Conservation (phyloP, 2,113 vertebrate genomes). For the Puma concolor region DNA sequence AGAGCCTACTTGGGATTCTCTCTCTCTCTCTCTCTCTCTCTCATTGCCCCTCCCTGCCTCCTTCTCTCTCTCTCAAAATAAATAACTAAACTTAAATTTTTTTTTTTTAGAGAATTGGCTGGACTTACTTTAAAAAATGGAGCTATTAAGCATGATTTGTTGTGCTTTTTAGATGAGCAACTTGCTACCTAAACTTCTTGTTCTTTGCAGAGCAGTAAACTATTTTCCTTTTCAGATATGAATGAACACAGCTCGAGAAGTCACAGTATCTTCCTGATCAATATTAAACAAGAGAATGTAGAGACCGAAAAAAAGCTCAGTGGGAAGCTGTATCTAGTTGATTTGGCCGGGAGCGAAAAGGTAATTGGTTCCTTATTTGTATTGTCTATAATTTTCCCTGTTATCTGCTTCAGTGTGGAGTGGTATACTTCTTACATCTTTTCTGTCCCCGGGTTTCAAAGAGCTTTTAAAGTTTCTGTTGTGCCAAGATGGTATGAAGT, state of each 20-base stretch:
- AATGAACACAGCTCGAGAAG: conserved; percentile 99
- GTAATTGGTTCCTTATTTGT: conserved; percentile 82
- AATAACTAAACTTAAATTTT: no score
- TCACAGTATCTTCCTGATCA: conserved; percentile 98
- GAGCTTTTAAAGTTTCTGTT: conserved; percentile 59
- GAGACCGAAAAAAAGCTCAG: conserved; percentile 97
- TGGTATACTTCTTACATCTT: conserved; percentile 59
- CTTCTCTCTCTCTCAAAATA: no score
- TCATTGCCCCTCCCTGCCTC: no score
- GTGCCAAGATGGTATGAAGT: conserved; percentile 45
- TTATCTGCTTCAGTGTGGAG: conserved; percentile 58
- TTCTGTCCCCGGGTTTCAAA: conserved; percentile 54
- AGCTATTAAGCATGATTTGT: background rate
- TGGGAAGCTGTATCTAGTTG: conserved; percentile 97
- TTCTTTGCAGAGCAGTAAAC: conserved; percentile 61
- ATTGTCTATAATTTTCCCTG: conserved; percentile 59
- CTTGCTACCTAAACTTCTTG: background rate
- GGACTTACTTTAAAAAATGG: background rate
- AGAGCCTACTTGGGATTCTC: no score
- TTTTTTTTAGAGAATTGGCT: background rate
- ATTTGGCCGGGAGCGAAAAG: conserved; percentile 98
- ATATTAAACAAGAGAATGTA: conserved; percentile 98
- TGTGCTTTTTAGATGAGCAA: background rate
- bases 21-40: no score
- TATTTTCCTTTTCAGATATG: conserved; percentile 91